A percentile compares a stretch with the other conserved stretches of the same genome.
Evolutionary conservation across 2,888 invertebrate genomes (phyloP).

Genomic region (Drosophila cognata): DNA sequence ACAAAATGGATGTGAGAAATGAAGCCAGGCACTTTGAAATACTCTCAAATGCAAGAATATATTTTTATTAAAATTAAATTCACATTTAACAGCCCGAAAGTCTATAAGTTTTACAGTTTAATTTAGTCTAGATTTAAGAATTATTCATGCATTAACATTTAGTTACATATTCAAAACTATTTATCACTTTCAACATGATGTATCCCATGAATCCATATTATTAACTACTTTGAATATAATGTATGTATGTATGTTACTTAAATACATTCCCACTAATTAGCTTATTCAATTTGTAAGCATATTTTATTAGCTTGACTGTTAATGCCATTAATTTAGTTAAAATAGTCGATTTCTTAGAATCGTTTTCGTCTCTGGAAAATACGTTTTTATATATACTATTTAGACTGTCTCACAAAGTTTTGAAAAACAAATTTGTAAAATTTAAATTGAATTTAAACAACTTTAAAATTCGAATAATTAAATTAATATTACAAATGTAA

Average conservation of each 20-base stretch:
- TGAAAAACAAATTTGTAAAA: not conserved
- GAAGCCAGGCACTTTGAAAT: not conserved
- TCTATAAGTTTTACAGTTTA: not conserved
- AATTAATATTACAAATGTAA: not conserved
- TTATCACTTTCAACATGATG: not conserved
- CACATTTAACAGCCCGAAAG: not conserved
- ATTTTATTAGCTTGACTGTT: not conserved
- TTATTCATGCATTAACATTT: not conserved
- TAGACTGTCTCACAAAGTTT: not conserved
- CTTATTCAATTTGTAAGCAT: not conserved
- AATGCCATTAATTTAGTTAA: not conserved
- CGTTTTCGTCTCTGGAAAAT: not conserved
- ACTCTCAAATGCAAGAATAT: slow-evolving; percentile 6
- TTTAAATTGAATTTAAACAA: not conserved
- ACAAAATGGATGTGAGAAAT: slow-evolving; percentile 14
- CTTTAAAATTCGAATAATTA: not conserved
- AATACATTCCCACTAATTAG: not conserved
- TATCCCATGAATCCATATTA: not conserved
- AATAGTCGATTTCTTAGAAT: not conserved
- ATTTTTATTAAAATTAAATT: not conserved
- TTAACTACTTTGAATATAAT: not conserved
- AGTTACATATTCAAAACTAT: not conserved
- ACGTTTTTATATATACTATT: not conserved
- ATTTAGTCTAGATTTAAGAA: not conserved
- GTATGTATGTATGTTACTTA: not conserved